Percentiles rank a stretch among this genome's conserved stretches.
Conservation (phyloP, 2,113 vertebrate genomes). For the Oxyura jamaicensis region DNA sequence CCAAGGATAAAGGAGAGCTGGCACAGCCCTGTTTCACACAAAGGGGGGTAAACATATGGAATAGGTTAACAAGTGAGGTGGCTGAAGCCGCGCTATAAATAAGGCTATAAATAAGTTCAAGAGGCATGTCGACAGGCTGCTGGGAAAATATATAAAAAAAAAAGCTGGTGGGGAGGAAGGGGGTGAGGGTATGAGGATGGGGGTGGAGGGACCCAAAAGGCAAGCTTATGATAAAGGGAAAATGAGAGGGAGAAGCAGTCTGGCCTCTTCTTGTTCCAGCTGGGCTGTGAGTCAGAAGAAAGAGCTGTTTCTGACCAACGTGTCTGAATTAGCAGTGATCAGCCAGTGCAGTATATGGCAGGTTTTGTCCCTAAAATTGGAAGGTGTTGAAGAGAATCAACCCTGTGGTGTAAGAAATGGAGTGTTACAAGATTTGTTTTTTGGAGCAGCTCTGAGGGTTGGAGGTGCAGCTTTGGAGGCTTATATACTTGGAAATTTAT, state of each 20-base stretch:
- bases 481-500: not conserved
- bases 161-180: not conserved
- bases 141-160: not conserved
- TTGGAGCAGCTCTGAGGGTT: not conserved
- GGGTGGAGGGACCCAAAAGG: not conserved
- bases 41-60: slow-evolving; percentile 54
- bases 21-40: not conserved
- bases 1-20: not conserved
- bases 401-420: not conserved
- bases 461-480: not conserved
- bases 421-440: not conserved
- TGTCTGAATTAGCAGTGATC: not conserved
- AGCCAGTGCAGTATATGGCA: not conserved
- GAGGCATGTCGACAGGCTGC: not conserved
- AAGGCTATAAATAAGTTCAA: slow-evolving; percentile 51
- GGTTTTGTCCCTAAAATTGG: not conserved
- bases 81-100: slow-evolving; percentile 23
- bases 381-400: not conserved
- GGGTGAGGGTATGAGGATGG: not conserved
- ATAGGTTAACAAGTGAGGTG: slow-evolving; percentile 48
- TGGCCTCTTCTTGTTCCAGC: not conserved
- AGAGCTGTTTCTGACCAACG: not conserved
- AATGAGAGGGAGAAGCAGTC: not conserved
- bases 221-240: not conserved
- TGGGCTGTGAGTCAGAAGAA: not conserved